Conservation (phyloP, 2,113 vertebrate genomes). For the Neolamprologus cancellatus region DNA sequence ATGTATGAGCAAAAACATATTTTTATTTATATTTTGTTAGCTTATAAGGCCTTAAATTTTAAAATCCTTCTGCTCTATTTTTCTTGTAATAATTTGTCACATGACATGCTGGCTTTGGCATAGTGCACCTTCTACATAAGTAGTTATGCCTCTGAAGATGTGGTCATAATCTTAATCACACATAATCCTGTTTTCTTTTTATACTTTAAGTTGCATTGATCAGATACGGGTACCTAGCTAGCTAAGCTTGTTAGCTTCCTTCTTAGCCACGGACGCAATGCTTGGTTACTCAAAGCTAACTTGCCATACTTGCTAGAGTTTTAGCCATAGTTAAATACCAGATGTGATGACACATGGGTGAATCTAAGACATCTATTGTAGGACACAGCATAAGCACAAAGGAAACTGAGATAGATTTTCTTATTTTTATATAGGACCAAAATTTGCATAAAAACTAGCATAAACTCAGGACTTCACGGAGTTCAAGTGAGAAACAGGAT, state of each 20-base stretch:
- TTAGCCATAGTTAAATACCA: neutral
- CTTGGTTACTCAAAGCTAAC: neutral
- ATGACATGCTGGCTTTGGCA: neutral
- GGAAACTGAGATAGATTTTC: neutral
- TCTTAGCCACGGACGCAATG: accelerated
- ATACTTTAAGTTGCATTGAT: neutral
- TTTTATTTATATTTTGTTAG: neutral
- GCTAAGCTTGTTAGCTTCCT: neutral
- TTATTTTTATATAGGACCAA: neutral
- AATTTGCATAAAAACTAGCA: neutral
- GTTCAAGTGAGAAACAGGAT: neutral
- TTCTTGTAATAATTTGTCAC: neutral
- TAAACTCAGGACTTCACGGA: neutral
- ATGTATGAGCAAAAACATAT: neutral
- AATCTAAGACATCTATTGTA: neutral
- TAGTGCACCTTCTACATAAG: neutral
- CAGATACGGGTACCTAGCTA: neutral
- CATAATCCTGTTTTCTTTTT: neutral
- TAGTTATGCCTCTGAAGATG: neutral
- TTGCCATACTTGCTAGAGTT: neutral
- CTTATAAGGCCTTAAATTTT: neutral
- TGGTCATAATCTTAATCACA: neutral
- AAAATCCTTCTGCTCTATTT: neutral
- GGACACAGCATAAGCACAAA: neutral
- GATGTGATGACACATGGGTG: neutral